Conservation (phyloP, 2,888 invertebrate genomes). For the Macaria liturata region DNA sequence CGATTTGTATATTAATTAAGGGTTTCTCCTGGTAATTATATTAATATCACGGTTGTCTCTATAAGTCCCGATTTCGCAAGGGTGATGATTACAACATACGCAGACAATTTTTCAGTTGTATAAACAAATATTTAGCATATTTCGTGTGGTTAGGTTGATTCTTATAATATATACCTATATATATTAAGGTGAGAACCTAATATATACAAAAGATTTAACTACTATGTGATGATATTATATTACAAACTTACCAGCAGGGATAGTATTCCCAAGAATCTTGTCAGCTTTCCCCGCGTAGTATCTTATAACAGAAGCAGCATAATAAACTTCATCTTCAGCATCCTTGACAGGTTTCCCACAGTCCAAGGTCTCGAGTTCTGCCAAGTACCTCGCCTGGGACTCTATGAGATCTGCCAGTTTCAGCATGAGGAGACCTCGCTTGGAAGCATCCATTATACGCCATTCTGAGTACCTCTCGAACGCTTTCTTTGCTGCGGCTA, state of each 20-base stretch:
- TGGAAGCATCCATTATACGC: conserved; percentile 92
- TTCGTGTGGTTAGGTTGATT: too few relatives aligned
- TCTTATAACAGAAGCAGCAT: conserved; percentile 85
- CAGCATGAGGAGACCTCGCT: conserved; percentile 88
- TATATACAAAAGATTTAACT: too few relatives aligned
- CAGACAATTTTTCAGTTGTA: too few relatives aligned
- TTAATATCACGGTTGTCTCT: too few relatives aligned
- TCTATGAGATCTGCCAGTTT: conserved; percentile 91
- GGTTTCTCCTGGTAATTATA: too few relatives aligned
- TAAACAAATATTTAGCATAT: too few relatives aligned
- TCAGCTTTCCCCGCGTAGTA: conserved; percentile 97
- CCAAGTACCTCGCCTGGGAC: conserved; percentile 88
- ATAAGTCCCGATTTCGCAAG: too few relatives aligned
- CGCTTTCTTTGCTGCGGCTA: conserved; percentile 90
- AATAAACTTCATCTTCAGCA: conserved; percentile 87
- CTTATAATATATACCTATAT: too few relatives aligned
- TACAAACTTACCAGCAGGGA: conserved; percentile 82
- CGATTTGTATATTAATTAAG: too few relatives aligned
- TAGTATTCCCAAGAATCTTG: conserved; percentile 91
- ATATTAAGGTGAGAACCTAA: too few relatives aligned
- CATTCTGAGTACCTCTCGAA: conserved; percentile 89
- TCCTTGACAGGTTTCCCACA: conserved; percentile 95
- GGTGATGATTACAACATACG: too few relatives aligned
- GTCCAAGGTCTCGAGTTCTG: conserved; percentile 96
- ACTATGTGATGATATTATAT: too few relatives aligned